Conservation (phyloP, 2,888 invertebrate species). For the Lasioglossum zephyrum region DNA sequence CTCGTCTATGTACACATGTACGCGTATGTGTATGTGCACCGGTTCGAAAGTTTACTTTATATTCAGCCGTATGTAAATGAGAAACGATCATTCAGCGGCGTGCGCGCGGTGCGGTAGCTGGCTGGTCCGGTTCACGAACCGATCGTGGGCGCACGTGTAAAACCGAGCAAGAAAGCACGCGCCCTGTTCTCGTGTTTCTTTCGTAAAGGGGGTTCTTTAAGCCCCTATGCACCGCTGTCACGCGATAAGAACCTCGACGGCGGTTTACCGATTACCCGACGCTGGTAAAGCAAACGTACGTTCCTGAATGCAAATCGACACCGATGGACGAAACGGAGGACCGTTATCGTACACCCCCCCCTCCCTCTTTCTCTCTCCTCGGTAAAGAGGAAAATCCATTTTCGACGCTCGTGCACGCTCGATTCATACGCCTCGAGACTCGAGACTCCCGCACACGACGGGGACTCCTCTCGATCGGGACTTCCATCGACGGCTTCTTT, state of each 20-base stretch:
- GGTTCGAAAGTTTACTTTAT: slow-evolving; percentile 43
- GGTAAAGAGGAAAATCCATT: slow-evolving; percentile 57
- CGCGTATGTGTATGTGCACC: not conserved
- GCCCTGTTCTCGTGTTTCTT: slow-evolving; percentile 60
- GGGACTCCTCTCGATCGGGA: slow-evolving; percentile 2
- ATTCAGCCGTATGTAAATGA: slow-evolving; percentile 45
- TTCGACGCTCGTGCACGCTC: slow-evolving; percentile 32
- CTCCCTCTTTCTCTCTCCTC: not conserved
- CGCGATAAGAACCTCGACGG: slow-evolving; percentile 59
- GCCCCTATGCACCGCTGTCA: slow-evolving; percentile 55
- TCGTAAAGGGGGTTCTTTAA: slow-evolving; percentile 40
- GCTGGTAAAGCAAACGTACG: slow-evolving; percentile 53
- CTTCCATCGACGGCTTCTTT: slow-evolving; percentile 14
- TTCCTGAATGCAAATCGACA: slow-evolving; percentile 59
- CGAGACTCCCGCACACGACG: not conserved
- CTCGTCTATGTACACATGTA: not conserved
- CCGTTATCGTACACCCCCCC: slow-evolving; percentile 48
- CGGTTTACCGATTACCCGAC: slow-evolving; percentile 56
- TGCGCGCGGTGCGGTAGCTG: slow-evolving; percentile 24
- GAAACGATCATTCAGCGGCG: slow-evolving; percentile 45
- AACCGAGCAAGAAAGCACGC: slow-evolving; percentile 58
- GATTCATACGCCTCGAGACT: slow-evolving; percentile 31
- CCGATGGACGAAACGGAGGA: slow-evolving; percentile 50
- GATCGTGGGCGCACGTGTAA: slow-evolving; percentile 56
- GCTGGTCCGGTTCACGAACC: slow-evolving; percentile 39